Evolutionary conservation across 2,113 vertebrate species (phyloP), one percentile per base, ranked within the genome.

Genomic region (Prionailurus bengalensis): DNA sequence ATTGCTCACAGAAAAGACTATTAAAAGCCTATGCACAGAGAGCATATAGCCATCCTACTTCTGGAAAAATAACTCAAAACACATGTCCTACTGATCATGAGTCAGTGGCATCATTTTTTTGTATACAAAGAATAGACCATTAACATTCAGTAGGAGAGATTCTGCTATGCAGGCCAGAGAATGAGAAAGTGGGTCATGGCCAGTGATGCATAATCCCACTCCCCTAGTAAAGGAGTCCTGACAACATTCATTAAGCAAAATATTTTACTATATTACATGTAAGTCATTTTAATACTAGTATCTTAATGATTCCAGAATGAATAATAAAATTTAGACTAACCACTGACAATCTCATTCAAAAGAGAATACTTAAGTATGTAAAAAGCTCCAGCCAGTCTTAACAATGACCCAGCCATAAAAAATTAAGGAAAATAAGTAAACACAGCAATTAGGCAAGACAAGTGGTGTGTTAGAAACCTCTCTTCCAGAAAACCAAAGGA

Each of bases 111-210:
- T 90, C 14, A n/a, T 31, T 53, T 94, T 89, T 87, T 76, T 91
- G 23, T 42, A 89, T 53, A 92, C 85, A 97, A 95, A 97, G 39
- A 96, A 85, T 1, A 95, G 29, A 84, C 23, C 81, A 94, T 81
- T 97, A 95, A 91, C 81, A 97, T 95, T 89, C 97, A 96, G 81
- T 45, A 84, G 86, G 63, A 85, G 70, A 96, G 61, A 92, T 29
- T 95, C 71, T 71, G 78, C 42, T 79, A 93, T 14, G 19, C 51
- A 89, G 79, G 36, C 70, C 79, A 92, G 66, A 96, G 42, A 93
- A 94, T 70, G 61, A 94, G 89, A 94, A 97, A 94, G 58, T 95
- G 89, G 91, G 92, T 96, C 92, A 96, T 36, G 7, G n/a, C 15
- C 71, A 86, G 66, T 31, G 82, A 83, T 80, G n/a, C 48, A 70